Evolutionary conservation across 37 sponge, comb jelly and placozoan species (phyloP).

Genomic region (Halichondria panicea): DNA sequence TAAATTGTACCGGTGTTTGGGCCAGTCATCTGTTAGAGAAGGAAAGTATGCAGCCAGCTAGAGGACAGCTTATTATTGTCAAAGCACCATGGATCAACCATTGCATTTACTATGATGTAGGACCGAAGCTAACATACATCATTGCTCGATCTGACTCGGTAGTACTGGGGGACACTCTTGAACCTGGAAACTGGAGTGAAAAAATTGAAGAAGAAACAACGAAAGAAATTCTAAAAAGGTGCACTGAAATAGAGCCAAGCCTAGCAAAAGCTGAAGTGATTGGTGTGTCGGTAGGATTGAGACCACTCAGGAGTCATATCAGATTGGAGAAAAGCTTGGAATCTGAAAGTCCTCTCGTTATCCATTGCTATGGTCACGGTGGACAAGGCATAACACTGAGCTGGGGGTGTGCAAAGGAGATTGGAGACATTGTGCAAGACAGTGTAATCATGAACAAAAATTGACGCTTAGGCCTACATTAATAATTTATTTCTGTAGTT

Average conservation of each 20-base stretch:
- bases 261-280: constrained; percentile 49
- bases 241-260: constrained; percentile 40
- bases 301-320: constrained; percentile 61
- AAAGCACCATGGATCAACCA: constrained; percentile 78
- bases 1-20: constrained; percentile 86
- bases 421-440: constrained; percentile 26
- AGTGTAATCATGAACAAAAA: not conserved
- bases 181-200: constrained; percentile 23
- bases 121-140: constrained; percentile 9
- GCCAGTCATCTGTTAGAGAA: constrained; percentile 55
- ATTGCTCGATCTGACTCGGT: constrained; percentile 48
- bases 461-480: no score
- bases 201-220: constrained; percentile 14
- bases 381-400: constrained; percentile 54
- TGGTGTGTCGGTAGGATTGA: constrained; percentile 46
- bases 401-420: constrained; percentile 84
- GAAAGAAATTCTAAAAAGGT: constrained; percentile 13
- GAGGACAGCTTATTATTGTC: constrained; percentile 67
- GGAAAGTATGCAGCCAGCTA: constrained; percentile 29
- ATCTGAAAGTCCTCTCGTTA: not conserved
- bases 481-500: no score
- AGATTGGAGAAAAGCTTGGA: constrained; percentile 58
- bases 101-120: not conserved
- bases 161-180: constrained; percentile 54
- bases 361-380: constrained; percentile 89